These are phyloP conservation scores for Platycnemis pennipes DNA, from an alignment of 2,888 invertebrate genomes.

Conservation along the genomic window DNA sequence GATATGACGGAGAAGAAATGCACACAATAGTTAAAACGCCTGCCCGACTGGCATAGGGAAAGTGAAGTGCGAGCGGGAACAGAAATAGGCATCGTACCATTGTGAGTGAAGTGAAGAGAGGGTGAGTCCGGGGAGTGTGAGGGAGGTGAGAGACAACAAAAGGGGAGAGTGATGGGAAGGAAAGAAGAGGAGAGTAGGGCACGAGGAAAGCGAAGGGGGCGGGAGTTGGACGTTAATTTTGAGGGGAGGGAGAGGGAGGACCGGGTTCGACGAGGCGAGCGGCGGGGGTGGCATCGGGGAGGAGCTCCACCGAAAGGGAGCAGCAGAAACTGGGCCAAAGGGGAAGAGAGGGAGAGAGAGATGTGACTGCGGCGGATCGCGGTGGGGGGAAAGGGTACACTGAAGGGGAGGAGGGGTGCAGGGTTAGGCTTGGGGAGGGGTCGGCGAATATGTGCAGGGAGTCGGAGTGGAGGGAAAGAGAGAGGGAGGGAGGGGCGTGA, in stretches of 20 bases:
- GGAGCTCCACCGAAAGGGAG: background rate
- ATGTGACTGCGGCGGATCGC: conserved; percentile 12
- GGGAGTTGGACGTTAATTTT: background rate
- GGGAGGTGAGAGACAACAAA: too few species aligned
- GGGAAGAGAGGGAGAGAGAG: background rate
- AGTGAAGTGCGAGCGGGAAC: conserved; percentile 20
- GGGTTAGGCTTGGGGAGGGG: background rate
- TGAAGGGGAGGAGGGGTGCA: background rate
- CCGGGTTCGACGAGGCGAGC: background rate
- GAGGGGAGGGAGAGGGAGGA: background rate
- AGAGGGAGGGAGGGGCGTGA: background rate
- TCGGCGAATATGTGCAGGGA: background rate
- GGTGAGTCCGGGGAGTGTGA: background rate
- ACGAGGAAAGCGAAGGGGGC: background rate
- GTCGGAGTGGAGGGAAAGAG: background rate
- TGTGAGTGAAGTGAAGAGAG: background rate
- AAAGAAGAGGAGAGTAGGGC: background rate
- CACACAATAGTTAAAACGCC: background rate
- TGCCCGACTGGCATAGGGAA: background rate
- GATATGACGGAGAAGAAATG: background rate
- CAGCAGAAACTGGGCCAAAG: conserved; percentile 58
- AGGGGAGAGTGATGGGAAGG: too few species aligned
- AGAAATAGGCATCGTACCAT: conserved; percentile 3
- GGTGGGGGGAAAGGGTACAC: background rate
- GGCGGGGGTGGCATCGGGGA: background rate